phyloP scores from a whole-genome alignment of 2,888 invertebrate genomes.

The Orchestes rusci region DNA sequence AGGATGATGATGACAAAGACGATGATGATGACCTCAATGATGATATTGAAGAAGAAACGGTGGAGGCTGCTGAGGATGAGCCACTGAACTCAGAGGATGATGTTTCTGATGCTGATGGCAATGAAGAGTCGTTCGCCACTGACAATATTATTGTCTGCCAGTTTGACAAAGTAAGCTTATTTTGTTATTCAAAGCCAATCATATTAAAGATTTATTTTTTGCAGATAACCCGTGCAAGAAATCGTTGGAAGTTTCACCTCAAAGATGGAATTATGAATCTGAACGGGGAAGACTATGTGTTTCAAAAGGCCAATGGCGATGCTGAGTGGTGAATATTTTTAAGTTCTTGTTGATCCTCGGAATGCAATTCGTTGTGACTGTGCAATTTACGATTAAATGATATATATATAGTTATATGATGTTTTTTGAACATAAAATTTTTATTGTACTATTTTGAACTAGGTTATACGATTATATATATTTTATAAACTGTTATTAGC shows the following conservation, averaged over 20 bases:
- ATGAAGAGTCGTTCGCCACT: slow-evolving; percentile 87
- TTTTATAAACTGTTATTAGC: too few species aligned
- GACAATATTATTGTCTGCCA: slow-evolving; percentile 99
- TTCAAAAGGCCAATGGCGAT: slow-evolving; percentile 97
- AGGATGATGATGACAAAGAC: slow-evolving; percentile 59
- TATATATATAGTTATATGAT: too few species aligned
- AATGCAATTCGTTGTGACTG: too few species aligned
- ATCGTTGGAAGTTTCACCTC: slow-evolving; percentile 98
- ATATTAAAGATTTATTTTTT: slow-evolving; percentile 6
- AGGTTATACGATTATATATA: too few species aligned
- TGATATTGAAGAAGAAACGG: slow-evolving; percentile 52
- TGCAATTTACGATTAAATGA: too few species aligned
- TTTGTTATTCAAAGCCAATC: too few species aligned
- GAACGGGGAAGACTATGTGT: slow-evolving; percentile 94
- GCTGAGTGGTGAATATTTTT: slow-evolving; percentile 84
- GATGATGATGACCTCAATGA: slow-evolving; percentile 57
- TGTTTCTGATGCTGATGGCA: slow-evolving; percentile 91
- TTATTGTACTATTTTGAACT: too few species aligned
- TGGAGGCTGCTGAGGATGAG: slow-evolving; percentile 55
- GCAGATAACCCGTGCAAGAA: slow-evolving; percentile 89
- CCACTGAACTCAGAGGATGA: slow-evolving; percentile 95
- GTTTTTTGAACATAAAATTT: too few species aligned
- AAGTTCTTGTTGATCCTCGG: neutral
- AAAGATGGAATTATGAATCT: slow-evolving; percentile 99
- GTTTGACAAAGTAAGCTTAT: slow-evolving; percentile 70